phyloP scores from a whole-genome alignment of 1,140 invertebrate species.

The Drosophila lowei region DNA sequence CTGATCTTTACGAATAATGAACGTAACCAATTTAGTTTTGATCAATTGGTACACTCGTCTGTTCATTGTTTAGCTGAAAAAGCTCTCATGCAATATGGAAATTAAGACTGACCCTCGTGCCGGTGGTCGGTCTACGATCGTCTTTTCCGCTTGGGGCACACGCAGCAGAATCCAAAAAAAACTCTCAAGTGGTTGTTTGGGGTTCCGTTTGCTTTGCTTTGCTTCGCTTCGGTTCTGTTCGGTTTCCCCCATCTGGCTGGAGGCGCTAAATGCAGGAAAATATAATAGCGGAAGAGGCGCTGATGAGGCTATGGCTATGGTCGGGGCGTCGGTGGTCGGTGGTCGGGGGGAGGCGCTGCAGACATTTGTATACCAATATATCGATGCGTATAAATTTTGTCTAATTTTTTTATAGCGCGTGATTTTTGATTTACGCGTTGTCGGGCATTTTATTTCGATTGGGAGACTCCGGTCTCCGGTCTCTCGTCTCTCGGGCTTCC shows the following conservation, averaged over 20 bases:
- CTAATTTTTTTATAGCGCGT: constrained; percentile 67
- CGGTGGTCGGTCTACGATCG: constrained; percentile 2
- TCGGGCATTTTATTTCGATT: constrained; percentile 77
- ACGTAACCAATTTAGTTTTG: constrained; percentile 31
- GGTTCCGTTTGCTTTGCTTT: constrained; percentile 15
- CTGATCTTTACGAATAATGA: background rate
- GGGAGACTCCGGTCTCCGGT: constrained; percentile 27
- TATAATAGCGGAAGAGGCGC: constrained; percentile 51
- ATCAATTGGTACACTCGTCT: constrained; percentile 18
- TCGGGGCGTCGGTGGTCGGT: too few species aligned
- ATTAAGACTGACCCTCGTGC: constrained; percentile 18
- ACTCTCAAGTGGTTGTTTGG: constrained; percentile 63
- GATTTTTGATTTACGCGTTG: constrained; percentile 79
- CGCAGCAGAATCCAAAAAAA: constrained; percentile 48
- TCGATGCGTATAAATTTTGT: constrained; percentile 65
- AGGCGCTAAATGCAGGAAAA: constrained; percentile 78
- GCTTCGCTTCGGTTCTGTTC: constrained; percentile 1
- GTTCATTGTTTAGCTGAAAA: background rate
- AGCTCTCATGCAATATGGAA: constrained; percentile 46
- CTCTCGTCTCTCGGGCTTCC: constrained; percentile 35
- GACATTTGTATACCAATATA: constrained; percentile 44
- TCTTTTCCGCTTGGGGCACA: constrained; percentile 30
- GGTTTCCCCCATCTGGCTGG: constrained; percentile 38
- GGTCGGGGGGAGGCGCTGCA: constrained; percentile 4
- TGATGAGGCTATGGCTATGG: constrained; percentile 20